phyloP scores from a whole-genome alignment of 2,888 invertebrate species.

The Drosophila atripex region DNA sequence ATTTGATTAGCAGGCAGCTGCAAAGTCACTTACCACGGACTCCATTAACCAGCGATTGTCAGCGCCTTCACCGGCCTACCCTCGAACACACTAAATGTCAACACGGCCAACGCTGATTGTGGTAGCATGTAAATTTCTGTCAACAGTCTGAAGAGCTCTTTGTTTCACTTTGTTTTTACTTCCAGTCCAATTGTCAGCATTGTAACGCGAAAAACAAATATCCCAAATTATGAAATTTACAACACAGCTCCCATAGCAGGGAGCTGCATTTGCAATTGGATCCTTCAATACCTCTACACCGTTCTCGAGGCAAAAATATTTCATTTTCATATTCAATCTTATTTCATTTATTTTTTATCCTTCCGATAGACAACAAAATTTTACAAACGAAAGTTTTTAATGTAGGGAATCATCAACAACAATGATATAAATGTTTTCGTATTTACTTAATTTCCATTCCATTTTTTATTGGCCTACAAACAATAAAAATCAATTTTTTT shows the following conservation, averaged over 20 bases:
- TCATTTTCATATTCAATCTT: background rate
- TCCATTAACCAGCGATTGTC: slow-evolving; percentile 22
- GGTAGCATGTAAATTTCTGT: slow-evolving; percentile 54
- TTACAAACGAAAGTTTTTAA: background rate
- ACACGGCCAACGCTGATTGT: slow-evolving; percentile 38
- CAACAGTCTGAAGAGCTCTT: slow-evolving; percentile 27
- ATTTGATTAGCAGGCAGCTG: slow-evolving; percentile 60
- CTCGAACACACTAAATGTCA: slow-evolving; percentile 47
- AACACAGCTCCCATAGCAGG: slow-evolving; percentile 10
- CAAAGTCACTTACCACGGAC: slow-evolving; percentile 26
- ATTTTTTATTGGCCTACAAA: slow-evolving; percentile 51
- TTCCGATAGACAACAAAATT: background rate
- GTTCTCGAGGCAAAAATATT: background rate
- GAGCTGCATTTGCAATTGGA: background rate
- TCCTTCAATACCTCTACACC: slow-evolving; percentile 5
- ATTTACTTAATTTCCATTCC: slow-evolving; percentile 66
- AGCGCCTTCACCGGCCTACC: background rate
- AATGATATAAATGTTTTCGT: slow-evolving; percentile 49
- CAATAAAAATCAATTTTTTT: slow-evolving; percentile 45
- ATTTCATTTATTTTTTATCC: background rate
- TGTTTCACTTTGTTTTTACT: slow-evolving; percentile 22
- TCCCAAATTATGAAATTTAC: slow-evolving; percentile 47
- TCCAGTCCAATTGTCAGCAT: slow-evolving; percentile 41
- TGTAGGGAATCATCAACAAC: slow-evolving; percentile 37
- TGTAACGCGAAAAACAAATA: slow-evolving; percentile 49